Conservation (phyloP, 2,797 vertebrate species). For the Aselliscus stoliczkanus region DNA sequence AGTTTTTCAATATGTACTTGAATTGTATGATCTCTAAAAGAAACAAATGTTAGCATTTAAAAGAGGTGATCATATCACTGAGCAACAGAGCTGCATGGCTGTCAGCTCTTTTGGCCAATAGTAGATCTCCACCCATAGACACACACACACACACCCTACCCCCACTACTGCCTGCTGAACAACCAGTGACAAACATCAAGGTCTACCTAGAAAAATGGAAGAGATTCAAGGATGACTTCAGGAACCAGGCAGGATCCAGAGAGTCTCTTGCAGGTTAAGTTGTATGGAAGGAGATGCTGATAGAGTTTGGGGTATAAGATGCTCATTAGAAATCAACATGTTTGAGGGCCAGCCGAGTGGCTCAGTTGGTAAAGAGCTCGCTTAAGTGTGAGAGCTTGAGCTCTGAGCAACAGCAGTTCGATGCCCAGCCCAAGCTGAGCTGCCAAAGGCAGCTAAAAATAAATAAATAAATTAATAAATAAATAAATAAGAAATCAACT, state of each 20-base stretch:
- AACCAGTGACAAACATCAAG: not conserved
- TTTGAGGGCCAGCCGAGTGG: too few species aligned
- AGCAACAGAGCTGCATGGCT: not conserved
- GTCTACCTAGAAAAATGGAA: not conserved
- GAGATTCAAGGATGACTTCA: not conserved
- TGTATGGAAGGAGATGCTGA: conserved; percentile 3
- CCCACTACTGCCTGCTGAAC: not conserved
- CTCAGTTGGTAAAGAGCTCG: too few species aligned
- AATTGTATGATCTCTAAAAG: not conserved
- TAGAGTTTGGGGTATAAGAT: not conserved
- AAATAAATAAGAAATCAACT: not conserved
- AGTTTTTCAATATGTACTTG: not conserved
- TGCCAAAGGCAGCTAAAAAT: too few species aligned
- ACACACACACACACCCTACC: not conserved
- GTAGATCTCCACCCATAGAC: not conserved
- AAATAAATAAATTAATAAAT: too few species aligned
- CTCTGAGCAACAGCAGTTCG: too few species aligned
- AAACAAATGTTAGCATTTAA: not conserved
- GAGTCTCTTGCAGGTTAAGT: not conserved
- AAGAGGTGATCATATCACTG: not conserved
- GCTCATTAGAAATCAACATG: not conserved
- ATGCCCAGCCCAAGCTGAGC: too few species aligned
- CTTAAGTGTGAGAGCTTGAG: too few species aligned
- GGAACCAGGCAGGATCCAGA: not conserved
- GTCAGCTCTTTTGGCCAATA: not conserved